Conservation (phyloP, 2,888 invertebrate genomes). For the Acanthosepion esculentum region DNA sequence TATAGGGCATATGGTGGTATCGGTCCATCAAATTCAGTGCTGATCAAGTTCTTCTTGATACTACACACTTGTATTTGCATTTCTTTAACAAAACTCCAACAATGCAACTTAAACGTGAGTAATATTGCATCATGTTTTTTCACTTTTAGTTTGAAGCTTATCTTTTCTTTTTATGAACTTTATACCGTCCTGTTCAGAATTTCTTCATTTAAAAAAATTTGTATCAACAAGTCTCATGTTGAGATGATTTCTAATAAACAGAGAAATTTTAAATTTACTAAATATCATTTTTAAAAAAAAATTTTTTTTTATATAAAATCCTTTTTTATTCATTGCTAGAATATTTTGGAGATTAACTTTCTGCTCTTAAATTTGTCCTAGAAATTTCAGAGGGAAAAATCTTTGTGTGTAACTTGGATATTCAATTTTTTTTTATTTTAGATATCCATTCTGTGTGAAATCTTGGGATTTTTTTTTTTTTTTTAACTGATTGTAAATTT, state of each 20-base stretch:
- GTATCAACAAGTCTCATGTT: no score
- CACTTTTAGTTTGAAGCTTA: neutral
- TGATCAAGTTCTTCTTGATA: slow-evolving; percentile 93
- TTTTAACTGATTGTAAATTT: no score
- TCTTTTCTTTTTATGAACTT: no score
- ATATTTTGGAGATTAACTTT: no score
- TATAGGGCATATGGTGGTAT: slow-evolving; percentile 97
- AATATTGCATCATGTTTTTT: neutral
- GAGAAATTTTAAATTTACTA: no score
- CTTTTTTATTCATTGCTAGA: neutral
- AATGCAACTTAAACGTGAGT: slow-evolving; percentile 90
- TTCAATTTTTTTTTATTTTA: neutral
- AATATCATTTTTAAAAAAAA: no score
- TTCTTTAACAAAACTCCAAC: slow-evolving; percentile 96
- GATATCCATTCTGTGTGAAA: neutral
- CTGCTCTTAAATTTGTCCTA: no score
- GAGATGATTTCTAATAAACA: no score
- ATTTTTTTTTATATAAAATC: neutral
- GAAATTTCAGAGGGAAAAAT: no score
- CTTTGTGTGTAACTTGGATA: neutral
- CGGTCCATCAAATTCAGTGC: slow-evolving; percentile 96
- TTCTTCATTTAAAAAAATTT: no score
- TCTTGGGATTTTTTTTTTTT: neutral
- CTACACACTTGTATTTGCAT: slow-evolving; percentile 96
- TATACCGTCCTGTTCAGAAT: no score